Conservation (phyloP, 2,888 invertebrate species). For the Xestia c-nigrum region DNA sequence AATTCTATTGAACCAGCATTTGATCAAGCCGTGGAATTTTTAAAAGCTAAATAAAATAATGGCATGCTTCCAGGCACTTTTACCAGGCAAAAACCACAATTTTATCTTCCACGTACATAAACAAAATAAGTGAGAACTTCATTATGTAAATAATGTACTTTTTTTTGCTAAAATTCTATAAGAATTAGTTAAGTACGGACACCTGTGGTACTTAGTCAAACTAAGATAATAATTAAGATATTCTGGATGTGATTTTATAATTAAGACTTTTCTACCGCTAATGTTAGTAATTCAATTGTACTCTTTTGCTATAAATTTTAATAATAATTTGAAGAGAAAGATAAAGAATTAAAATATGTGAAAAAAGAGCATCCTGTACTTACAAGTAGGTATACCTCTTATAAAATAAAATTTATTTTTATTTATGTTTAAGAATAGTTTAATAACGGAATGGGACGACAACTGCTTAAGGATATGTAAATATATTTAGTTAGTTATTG, state of each 20-base stretch:
- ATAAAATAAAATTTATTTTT: constrained; percentile 45
- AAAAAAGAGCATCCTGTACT: constrained; percentile 44
- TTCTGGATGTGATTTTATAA: constrained; percentile 74
- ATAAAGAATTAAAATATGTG: neutral
- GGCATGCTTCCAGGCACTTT: neutral
- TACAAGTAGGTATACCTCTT: constrained; percentile 65
- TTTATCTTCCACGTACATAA: constrained; percentile 23
- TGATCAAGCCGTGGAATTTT: neutral
- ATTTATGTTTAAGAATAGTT: constrained; percentile 37
- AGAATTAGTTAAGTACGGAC: constrained; percentile 51
- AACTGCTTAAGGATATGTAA: constrained; percentile 47
- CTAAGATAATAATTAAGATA: constrained; percentile 72
- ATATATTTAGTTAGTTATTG: constrained; percentile 45
- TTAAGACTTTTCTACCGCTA: constrained; percentile 59
- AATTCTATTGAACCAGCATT: neutral
- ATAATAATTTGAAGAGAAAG: constrained; percentile 6
- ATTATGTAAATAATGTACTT: constrained; percentile 20
- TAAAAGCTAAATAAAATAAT: neutral
- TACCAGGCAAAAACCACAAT: constrained; percentile 15
- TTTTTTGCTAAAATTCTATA: constrained; percentile 47
- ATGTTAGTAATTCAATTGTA: constrained; percentile 52
- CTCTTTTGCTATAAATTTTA: constrained; percentile 24
- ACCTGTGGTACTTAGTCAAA: constrained; percentile 77
- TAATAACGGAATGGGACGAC: constrained; percentile 48
- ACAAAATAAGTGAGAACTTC: neutral